Base-by-base conservation (phyloP, 1,140 invertebrate genomes). In the Drosophila asahinai region DNA sequence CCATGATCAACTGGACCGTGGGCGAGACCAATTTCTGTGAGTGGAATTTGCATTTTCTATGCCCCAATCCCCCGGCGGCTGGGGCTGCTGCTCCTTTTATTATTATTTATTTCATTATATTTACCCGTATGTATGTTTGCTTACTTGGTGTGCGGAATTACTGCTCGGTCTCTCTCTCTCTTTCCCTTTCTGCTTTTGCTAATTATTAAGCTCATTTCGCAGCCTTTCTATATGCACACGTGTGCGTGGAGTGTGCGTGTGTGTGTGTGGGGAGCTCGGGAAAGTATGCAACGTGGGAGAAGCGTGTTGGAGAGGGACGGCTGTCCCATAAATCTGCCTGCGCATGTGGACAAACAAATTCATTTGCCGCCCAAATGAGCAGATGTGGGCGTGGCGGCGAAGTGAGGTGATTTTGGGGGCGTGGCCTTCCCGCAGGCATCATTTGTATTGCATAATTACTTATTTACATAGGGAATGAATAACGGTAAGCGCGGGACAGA, bases 1-100 rank as follows among this genome's bases (percentile, higher is more conserved):
- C 95, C 45, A 98, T 98, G 98, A 98, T 99, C 59, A 97, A 98
- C 67, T 98, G 97, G 97, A 93, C 92, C 0, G 95, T 97, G 19
- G 97, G 97, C 52, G 95, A 97, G 94, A 95, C 96, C 1, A 98
- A 98, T 91, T 99, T 99, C 94, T 98, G 97, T 96, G 95, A 95
- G 95, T 94, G 22, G 22, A 25, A 25, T 25, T 25, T 25, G 22
- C 2, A 25, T 25, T 25, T 25, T 25, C 40, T 14, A 52, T 43
- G n/a, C 36, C 14, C 47, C n/a, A 12, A 3, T n/a, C 19, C 36
- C 36, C 14, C 33, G 33, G 52, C 15, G 33, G 33, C 33, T 22
- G 33, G 17, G 12, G 2, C 33, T 61, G 25, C 38, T 64, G 42
- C 15, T 55, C 27, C 57, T 27, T 61, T 80, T 80, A 66, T 71